Conservation (phyloP, 1,140 invertebrate genomes). For the Laupala kohalensis region DNA sequence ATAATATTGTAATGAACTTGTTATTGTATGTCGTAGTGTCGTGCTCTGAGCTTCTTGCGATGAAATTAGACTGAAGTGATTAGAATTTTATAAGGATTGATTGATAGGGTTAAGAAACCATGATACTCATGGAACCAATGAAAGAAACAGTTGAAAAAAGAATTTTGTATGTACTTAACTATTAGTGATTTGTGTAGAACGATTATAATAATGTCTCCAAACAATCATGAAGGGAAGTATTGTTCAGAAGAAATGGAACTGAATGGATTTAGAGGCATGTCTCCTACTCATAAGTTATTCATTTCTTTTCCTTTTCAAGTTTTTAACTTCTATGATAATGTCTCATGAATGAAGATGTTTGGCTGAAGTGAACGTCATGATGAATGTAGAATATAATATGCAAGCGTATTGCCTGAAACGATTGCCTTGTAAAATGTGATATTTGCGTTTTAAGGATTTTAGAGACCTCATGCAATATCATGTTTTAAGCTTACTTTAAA, state of each 20-base stretch:
- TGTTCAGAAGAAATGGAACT: neutral
- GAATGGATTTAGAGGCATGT: neutral
- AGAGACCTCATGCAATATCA: no score
- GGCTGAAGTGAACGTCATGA: no score
- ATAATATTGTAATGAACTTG: neutral
- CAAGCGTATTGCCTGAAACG: neutral
- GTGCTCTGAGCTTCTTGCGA: neutral
- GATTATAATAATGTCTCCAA: neutral
- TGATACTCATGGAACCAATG: neutral
- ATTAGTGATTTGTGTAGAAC: neutral
- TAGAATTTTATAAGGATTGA: neutral
- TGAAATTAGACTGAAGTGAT: neutral
- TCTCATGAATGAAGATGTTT: no score
- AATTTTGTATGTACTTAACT: neutral
- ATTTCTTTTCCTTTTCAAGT: neutral
- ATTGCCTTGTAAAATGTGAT: neutral
- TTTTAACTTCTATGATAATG: neutral
- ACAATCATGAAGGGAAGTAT: neutral
- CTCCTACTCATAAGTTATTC: neutral
- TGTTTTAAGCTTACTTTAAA: no score
- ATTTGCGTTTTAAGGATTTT: neutral
- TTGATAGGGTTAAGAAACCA: neutral
- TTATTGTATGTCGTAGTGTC: neutral
- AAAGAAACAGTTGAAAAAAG: neutral
- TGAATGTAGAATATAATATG: no score